Evolutionary conservation across 2,888 invertebrate species (phyloP).

Genomic region (Linnaemya tessellans): DNA sequence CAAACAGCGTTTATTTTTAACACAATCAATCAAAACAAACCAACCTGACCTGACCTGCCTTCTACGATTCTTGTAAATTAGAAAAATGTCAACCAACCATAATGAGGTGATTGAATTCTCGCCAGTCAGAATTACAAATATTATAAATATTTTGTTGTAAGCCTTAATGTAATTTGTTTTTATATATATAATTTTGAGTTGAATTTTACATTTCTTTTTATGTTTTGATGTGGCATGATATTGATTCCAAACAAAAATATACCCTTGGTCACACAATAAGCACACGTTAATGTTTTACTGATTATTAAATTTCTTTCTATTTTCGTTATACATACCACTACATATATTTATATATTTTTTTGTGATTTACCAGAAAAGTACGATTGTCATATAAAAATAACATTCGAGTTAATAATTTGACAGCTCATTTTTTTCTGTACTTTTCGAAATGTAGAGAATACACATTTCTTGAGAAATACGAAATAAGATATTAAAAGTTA

Average conservation of each 20-base stretch:
- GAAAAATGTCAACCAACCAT: conserved; percentile 66
- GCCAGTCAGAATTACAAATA: conserved; percentile 77
- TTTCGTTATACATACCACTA: conserved; percentile 18
- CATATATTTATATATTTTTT: conserved; percentile 11
- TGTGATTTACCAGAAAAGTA: conserved; percentile 18
- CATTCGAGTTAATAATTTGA: conserved; percentile 32
- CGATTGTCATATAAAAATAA: conserved; percentile 40
- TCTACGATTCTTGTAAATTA: conserved; percentile 68
- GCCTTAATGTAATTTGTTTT: conserved; percentile 61
- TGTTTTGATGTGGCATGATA: conserved; percentile 77
- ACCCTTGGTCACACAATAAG: conserved; percentile 72
- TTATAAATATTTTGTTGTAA: conserved; percentile 73
- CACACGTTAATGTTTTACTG: conserved; percentile 59
- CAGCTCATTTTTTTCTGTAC: background rate
- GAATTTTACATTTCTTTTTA: conserved; percentile 71
- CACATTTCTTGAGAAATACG: background rate
- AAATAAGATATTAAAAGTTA: no score
- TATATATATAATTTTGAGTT: conserved; percentile 70
- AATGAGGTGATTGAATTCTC: conserved; percentile 76
- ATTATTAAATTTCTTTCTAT: conserved; percentile 41
- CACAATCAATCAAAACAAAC: conserved; percentile 74
- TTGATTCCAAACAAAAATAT: conserved; percentile 65
- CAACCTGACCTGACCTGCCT: conserved; percentile 74
- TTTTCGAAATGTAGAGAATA: background rate
- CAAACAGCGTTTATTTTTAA: conserved; percentile 72